These are phyloP conservation scores for Coelogynopora nodosa DNA, from an alignment of 2,888 invertebrate species.

Conservation along the genomic window DNA sequence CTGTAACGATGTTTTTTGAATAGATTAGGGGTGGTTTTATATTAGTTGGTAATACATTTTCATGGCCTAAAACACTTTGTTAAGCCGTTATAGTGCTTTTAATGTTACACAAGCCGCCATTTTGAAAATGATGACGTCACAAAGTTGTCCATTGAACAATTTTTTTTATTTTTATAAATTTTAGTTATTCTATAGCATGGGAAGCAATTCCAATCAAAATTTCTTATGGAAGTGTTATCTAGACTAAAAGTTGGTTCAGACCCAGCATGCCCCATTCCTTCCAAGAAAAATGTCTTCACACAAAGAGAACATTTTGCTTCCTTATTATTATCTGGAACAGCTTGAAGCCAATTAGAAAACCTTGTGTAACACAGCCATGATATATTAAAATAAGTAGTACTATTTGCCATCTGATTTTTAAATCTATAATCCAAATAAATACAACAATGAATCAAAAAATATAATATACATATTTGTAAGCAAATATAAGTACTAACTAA, in stretches of 20 bases:
- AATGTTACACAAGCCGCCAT: neutral
- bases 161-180: neutral
- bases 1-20: neutral
- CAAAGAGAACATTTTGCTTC: too few relatives aligned
- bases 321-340: too few relatives aligned
- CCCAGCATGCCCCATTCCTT: neutral
- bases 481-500: too few relatives aligned
- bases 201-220: neutral
- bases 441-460: too few relatives aligned
- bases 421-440: too few relatives aligned
- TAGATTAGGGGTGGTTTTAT: neutral
- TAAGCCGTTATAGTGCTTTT: neutral
- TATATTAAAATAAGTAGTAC: too few relatives aligned
- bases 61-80: neutral
- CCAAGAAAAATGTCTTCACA: too few relatives aligned
- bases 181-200: neutral
- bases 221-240: neutral
- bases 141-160: neutral
- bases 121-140: neutral
- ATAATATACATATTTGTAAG: too few relatives aligned
- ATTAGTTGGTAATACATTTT: neutral
- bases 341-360: too few relatives aligned
- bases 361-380: too few relatives aligned
- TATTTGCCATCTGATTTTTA: too few relatives aligned
- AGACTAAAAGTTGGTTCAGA: neutral